Evolutionary conservation across 2,113 vertebrate genomes (phyloP).

Genomic region (Gorsachius goisagi): DNA sequence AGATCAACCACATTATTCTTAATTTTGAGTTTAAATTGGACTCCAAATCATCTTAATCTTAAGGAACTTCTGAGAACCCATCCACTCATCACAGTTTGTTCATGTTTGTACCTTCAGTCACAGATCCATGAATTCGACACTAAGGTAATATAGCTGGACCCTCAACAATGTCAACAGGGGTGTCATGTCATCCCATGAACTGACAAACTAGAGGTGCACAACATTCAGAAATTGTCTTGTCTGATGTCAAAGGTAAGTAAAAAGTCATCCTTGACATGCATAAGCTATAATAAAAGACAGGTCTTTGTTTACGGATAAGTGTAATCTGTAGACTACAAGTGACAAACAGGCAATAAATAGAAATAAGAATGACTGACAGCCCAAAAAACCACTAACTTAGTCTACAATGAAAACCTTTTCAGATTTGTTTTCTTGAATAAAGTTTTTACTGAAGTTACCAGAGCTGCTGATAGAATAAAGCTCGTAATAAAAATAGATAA

Average conservation of each 20-base stretch:
- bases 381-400: background rate
- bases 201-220: background rate
- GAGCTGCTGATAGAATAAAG: conserved; percentile 28
- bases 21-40: background rate
- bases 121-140: background rate
- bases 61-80: background rate
- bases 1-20: background rate
- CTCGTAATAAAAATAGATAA: conserved; percentile 45
- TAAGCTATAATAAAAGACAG: background rate
- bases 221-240: background rate
- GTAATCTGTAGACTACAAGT: background rate
- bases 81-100: background rate
- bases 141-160: background rate
- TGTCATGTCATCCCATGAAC: background rate
- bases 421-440: conserved; percentile 13
- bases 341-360: conserved; percentile 31
- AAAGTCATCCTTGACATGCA: background rate
- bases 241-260: background rate
- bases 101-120: background rate
- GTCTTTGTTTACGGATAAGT: conserved; percentile 30
- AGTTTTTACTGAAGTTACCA: conserved; percentile 14
- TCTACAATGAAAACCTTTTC: background rate
- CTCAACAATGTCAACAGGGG: background rate
- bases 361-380: conserved; percentile 20
- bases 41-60: background rate